Percentiles rank a stretch among this genome's conserved stretches.
These are phyloP conservation scores for Oreochromis tanganicae DNA, from an alignment of 2,113 vertebrate genomes.

Conservation along the genomic window DNA sequence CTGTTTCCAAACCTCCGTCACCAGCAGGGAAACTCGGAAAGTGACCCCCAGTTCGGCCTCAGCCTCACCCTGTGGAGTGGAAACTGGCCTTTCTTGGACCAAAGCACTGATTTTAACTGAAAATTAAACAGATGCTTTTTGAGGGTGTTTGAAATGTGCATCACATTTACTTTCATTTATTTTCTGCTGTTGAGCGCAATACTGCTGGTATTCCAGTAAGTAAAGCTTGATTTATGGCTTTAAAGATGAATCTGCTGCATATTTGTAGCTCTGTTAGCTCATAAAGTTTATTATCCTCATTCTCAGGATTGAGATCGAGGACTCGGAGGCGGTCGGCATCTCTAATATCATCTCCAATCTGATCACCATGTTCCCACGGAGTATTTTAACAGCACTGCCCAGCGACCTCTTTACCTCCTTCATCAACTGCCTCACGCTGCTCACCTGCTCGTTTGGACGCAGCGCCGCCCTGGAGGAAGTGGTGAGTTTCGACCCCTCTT, in stretches of 20 bases:
- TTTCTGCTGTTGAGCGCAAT: not conserved
- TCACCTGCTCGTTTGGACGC: slow-evolving; percentile 96
- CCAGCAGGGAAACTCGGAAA: slow-evolving; percentile 1
- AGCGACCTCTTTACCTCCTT: slow-evolving; percentile 96
- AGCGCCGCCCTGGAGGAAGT: slow-evolving; percentile 97
- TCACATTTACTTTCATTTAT: not conserved
- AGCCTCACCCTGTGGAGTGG: slow-evolving; percentile 11
- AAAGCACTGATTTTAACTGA: not conserved
- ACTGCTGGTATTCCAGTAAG: not conserved
- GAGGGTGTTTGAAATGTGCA: not conserved
- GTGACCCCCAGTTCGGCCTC: slow-evolving; percentile 24
- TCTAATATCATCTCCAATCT: slow-evolving; percentile 97
- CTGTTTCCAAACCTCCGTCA: slow-evolving; percentile 19
- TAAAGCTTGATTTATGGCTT: not conserved
- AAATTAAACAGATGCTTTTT: not conserved
- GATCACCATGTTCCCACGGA: slow-evolving; percentile 94
- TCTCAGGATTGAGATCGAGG: slow-evolving; percentile 95
- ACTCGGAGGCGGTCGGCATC: slow-evolving; percentile 96
- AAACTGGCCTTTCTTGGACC: slow-evolving; percentile 3
- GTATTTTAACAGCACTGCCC: slow-evolving; percentile 90
- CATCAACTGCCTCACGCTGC: slow-evolving; percentile 95
- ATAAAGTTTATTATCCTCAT: slow-evolving; percentile 15
- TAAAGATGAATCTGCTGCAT: not conserved
- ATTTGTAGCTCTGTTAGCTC: not conserved
- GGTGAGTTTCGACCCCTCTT: slow-evolving; percentile 69